Evolutionary conservation across 1,140 invertebrate genomes (phyloP).

Genomic region (Littorina saxatilis): DNA sequence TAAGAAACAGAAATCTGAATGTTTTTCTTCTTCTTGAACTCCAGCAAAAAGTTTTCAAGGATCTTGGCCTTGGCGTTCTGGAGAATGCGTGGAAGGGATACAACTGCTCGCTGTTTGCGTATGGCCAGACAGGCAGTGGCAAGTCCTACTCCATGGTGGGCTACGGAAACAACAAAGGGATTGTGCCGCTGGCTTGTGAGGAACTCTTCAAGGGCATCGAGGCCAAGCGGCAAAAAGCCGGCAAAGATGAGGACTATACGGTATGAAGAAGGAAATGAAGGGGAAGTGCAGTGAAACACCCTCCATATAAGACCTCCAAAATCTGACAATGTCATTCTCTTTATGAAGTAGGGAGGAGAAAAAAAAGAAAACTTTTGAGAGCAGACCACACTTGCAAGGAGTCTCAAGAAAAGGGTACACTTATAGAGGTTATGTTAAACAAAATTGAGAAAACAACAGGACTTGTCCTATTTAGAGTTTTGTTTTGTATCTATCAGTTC

Average conservation of each 20-base stretch:
- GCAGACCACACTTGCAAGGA: no score
- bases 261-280: slow-evolving; percentile 39
- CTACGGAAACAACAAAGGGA: slow-evolving; percentile 82
- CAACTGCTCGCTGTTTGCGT: slow-evolving; percentile 81
- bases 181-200: slow-evolving; percentile 90
- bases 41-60: slow-evolving; percentile 79
- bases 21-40: slow-evolving; percentile 40
- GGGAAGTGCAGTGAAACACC: no score
- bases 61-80: slow-evolving; percentile 79
- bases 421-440: no score
- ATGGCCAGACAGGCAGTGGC: slow-evolving; percentile 82
- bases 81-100: slow-evolving; percentile 82
- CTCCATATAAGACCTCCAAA: no score
- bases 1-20: no score
- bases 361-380: no score
- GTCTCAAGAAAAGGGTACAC: no score
- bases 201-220: slow-evolving; percentile 84
- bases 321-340: no score
- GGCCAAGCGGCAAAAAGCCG: slow-evolving; percentile 58
- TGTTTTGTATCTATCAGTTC: no score
- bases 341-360: no score
- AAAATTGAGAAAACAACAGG: no score
- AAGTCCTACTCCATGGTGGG: slow-evolving; percentile 82
- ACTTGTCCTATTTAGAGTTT: no score
- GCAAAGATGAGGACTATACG: slow-evolving; percentile 72